phyloP scores from a whole-genome alignment of 1,140 invertebrate genomes.

The Drosophila pruinosa region DNA sequence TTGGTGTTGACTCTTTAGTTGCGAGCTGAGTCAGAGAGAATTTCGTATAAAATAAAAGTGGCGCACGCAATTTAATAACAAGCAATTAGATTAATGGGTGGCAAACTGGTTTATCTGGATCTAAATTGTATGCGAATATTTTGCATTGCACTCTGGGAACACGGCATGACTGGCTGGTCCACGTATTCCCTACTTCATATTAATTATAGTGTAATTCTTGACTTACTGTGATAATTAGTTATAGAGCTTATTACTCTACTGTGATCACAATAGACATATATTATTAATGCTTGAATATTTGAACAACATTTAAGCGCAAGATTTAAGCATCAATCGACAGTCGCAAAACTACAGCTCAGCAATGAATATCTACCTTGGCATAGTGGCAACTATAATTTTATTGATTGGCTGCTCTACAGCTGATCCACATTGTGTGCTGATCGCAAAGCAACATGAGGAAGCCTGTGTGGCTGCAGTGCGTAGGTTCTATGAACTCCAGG shows the following conservation, averaged over 20 bases:
- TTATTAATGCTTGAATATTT: too few species aligned
- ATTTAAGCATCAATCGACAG: neutral
- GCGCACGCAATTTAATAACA: neutral
- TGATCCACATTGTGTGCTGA: neutral
- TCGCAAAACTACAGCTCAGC: neutral
- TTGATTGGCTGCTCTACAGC: neutral
- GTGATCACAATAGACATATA: too few species aligned
- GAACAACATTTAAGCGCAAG: too few species aligned
- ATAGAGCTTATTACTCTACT: too few species aligned
- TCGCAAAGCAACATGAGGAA: too few species aligned
- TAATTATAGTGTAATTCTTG: too few species aligned
- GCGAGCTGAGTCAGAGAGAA: neutral
- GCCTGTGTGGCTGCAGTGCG: too few species aligned
- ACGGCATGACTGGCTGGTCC: neutral
- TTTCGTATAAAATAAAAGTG: neutral
- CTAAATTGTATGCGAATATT: neutral
- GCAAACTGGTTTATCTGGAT: neutral
- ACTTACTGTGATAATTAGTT: too few species aligned
- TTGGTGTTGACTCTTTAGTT: neutral
- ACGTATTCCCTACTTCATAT: neutral
- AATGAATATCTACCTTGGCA: too few species aligned
- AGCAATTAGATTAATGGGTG: neutral
- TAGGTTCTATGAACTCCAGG: too few species aligned
- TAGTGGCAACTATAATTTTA: neutral
- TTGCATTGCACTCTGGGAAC: too few species aligned